Conservation (phyloP, 2,888 invertebrate genomes). For the Heliconius hortense region DNA sequence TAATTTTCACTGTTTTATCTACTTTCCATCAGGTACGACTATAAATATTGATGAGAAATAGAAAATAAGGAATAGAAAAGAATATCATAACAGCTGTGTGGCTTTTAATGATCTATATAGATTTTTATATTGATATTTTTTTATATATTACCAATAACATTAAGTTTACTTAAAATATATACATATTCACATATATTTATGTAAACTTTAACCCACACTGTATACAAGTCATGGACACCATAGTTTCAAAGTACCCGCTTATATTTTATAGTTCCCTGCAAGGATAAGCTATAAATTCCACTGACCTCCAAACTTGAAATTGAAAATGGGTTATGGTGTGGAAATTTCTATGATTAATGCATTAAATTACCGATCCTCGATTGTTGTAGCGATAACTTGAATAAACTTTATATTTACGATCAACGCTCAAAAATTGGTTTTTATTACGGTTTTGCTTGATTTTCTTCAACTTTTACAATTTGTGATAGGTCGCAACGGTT, state of each 20-base stretch:
- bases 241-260: constrained; percentile 20
- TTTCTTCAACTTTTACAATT: not conserved
- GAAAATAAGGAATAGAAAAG: no score
- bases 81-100: no score
- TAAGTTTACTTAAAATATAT: not conserved
- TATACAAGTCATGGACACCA: not conserved
- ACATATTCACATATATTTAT: not conserved
- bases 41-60: no score
- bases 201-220: not conserved
- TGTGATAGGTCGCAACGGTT: not conserved
- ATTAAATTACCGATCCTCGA: constrained; percentile 21
- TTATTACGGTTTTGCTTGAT: not conserved
- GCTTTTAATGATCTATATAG: no score
- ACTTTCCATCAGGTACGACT: no score
- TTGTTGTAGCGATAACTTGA: not conserved
- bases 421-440: not conserved
- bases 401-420: constrained; percentile 17
- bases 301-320: constrained; percentile 44
- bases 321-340: constrained; percentile 43
- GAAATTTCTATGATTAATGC: constrained; percentile 43
- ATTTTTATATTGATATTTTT: no score
- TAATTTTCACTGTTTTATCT: no score
- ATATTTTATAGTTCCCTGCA: constrained; percentile 21
- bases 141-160: no score
- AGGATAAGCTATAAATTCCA: constrained; percentile 37